Conservation (phyloP, 2,888 invertebrate genomes). For the Xestia ashworthii region DNA sequence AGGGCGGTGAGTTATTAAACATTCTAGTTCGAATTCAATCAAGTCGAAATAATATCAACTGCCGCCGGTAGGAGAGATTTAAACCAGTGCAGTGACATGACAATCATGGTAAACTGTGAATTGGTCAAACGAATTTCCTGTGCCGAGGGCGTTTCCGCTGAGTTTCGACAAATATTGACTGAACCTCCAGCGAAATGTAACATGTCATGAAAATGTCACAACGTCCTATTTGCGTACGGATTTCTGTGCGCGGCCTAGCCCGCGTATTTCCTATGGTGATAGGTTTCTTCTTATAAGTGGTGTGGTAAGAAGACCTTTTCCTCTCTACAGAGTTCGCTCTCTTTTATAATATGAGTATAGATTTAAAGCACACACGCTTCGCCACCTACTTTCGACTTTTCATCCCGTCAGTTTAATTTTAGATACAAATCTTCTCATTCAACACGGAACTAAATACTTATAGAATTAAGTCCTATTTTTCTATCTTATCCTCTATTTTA, state of each 20-base stretch:
- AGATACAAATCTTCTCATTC: too few relatives aligned
- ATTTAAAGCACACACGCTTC: too few relatives aligned
- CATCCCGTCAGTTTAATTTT: too few relatives aligned
- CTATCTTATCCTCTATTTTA: too few relatives aligned
- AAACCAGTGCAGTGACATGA: too few relatives aligned
- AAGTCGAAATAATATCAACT: not conserved
- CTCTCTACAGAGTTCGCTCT: too few relatives aligned
- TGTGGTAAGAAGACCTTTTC: too few relatives aligned
- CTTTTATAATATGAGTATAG: too few relatives aligned
- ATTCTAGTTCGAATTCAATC: not conserved
- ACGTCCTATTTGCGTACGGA: not conserved
- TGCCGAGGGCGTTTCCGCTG: not conserved
- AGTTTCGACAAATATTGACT: not conserved
- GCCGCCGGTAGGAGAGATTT: not conserved
- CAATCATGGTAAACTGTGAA: not conserved
- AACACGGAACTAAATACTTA: too few relatives aligned
- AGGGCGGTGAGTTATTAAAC: not conserved
- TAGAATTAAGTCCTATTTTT: too few relatives aligned
- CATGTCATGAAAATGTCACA: not conserved
- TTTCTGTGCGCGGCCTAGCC: not conserved
- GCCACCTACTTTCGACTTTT: too few relatives aligned
- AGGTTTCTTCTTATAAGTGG: too few relatives aligned
- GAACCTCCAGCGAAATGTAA: not conserved
- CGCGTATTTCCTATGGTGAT: not conserved
- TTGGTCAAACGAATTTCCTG: not conserved